phyloP scores from a whole-genome alignment of 1,140 invertebrate genomes.

The Agraylea sexmaculata region DNA sequence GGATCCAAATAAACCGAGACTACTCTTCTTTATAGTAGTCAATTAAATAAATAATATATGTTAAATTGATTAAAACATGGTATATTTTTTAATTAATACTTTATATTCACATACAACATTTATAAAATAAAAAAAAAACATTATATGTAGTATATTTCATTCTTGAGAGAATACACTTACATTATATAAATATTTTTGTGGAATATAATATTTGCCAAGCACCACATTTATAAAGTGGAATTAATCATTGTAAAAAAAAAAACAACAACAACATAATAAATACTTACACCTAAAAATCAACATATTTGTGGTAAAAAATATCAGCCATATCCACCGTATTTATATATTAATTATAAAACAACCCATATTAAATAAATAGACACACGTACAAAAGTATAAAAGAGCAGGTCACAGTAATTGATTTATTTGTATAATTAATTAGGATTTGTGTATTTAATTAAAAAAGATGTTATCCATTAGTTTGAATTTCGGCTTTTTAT shows the following conservation, averaged over 20 bases:
- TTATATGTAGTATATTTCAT: no score
- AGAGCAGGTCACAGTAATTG: no score
- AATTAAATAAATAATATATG: no score
- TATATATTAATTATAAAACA: background rate
- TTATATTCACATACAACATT: background rate
- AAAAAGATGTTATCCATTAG: no score
- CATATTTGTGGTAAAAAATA: background rate
- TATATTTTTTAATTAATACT: no score
- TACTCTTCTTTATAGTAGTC: no score
- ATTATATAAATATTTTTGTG: background rate
- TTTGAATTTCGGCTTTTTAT: no score
- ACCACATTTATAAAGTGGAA: background rate
- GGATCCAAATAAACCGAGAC: no score
- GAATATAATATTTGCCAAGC: background rate
- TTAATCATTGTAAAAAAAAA: background rate
- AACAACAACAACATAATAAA: background rate
- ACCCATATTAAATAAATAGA: background rate
- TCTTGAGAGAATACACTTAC: no score
- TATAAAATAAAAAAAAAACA: background rate
- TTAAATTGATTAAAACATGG: no score
- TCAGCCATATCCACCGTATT: background rate
- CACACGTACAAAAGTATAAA: background rate
- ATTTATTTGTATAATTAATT: no score
- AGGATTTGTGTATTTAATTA: no score
- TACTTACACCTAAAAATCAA: background rate